Percentiles rank a stretch among this genome's conserved stretches.
Conservation (phyloP, 2,888 invertebrate genomes). For the Vandiemenella viatica region DNA sequence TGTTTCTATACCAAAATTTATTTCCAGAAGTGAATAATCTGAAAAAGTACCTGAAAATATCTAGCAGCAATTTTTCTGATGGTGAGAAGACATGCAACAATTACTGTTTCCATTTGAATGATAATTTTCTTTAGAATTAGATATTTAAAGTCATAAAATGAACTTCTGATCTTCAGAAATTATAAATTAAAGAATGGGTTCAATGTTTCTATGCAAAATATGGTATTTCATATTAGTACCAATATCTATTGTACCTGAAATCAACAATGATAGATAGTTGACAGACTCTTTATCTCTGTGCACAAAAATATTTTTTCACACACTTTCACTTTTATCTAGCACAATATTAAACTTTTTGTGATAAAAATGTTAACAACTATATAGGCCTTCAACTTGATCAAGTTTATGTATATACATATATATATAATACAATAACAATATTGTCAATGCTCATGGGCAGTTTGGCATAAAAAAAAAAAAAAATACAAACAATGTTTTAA, state of each 20-base stretch:
- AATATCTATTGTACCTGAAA: too few species aligned
- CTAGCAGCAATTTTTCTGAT: too few species aligned
- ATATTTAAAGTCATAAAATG: too few species aligned
- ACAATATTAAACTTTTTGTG: not conserved
- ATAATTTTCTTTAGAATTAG: too few species aligned
- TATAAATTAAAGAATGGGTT: not conserved
- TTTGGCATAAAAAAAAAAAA: constrained; percentile 10
- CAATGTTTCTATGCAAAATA: not conserved
- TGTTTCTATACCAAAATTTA: too few species aligned
- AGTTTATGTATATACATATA: not conserved
- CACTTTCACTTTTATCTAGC: not conserved
- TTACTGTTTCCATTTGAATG: too few species aligned
- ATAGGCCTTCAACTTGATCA: not conserved
- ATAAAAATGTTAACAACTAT: not conserved
- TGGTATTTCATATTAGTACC: too few species aligned
- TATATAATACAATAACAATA: constrained; percentile 15
- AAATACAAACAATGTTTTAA: constrained; percentile 1
- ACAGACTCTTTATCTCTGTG: not conserved
- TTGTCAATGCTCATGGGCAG: constrained; percentile 15
- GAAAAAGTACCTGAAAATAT: too few species aligned
- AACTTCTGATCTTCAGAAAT: too few species aligned
- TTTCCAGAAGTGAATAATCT: too few species aligned
- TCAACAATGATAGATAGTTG: not conserved
- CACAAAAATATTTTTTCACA: not conserved
- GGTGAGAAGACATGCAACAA: too few species aligned